Evolutionary conservation across 2,113 vertebrate genomes (phyloP).

Genomic region (Prinia subflava): DNA sequence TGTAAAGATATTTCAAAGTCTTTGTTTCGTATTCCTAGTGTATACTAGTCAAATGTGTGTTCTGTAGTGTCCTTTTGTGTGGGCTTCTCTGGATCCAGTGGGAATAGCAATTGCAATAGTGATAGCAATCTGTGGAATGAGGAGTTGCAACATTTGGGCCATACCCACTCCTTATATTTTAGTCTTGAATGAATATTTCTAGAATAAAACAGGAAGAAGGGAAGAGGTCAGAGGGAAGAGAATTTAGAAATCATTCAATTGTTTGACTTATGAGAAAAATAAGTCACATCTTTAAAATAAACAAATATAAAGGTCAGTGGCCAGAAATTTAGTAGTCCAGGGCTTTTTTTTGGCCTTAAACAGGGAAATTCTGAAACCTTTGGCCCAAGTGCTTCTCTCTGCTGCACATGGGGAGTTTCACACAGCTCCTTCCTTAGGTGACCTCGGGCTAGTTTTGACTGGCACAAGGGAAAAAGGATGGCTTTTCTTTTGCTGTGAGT

Average conservation of each 20-base stretch:
- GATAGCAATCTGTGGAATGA: conserved; percentile 48
- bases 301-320: background rate
- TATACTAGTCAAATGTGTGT: background rate
- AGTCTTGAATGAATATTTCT: conserved; percentile 25
- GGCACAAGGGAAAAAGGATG: background rate
- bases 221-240: background rate
- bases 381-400: background rate
- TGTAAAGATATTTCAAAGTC: background rate
- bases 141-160: conserved; percentile 37
- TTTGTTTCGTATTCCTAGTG: background rate
- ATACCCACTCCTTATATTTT: background rate
- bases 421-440: background rate
- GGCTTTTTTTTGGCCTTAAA: background rate
- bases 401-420: background rate
- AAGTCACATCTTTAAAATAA: background rate
- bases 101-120: conserved; percentile 4
- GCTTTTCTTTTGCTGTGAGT: background rate
- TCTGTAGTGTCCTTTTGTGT: conserved; percentile 9
- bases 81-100: background rate
- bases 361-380: background rate
- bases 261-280: background rate
- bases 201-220: conserved; percentile 7
- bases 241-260: conserved; percentile 1
- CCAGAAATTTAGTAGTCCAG: background rate
- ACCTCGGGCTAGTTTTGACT: background rate